Base-by-base conservation (phyloP, 2,113 vertebrate species). In the Poecilia latipinna region DNA sequence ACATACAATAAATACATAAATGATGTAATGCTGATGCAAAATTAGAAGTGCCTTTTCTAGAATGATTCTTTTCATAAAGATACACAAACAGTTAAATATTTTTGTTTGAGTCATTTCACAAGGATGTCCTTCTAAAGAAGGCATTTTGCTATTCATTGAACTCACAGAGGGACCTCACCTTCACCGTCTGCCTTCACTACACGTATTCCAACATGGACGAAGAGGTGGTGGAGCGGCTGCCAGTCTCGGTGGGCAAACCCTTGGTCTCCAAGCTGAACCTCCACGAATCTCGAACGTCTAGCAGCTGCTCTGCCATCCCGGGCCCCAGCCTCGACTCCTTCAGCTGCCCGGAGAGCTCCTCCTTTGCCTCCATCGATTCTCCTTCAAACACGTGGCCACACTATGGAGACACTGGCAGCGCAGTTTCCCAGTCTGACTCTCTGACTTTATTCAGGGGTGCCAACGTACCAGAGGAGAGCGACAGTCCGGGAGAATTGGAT, bases 191-290 rank as follows among this genome's bases (percentile, higher is more conserved):
- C 83, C 93, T 97, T 77, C 95, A 96, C 77, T 96, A 95, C 88
- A 87, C 85, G 29, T 96, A 96, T 78, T 72, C 48, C 11, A 91
- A 92, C 84, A 80, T 96, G 90, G 95, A 96, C 0, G 96, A 96
- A 12, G 94, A 95, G 4, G 75, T 96, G 31, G 89, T 94, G 80
- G 96, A 97, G 87, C 83, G 75, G 66, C 82, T 83, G 78, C 29
- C 0, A 0, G 92, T 96, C 28, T 93, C 79, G 0, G 93, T 96
- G 60, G 96, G 96, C 12, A 96, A 95, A 87, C 96, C 96, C 0
- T 95, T 96, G 78, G 95, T 96, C 0, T 96, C 96, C 80, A 96
- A 96, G 86, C 96, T 97, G 76, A 96, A 96, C 79, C 93, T 97
- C 72, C 80, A 91, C 11, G 85, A 94, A 62, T 80, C 88, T 11